These are phyloP conservation scores for Canis aureus DNA, from an alignment of 2,113 vertebrate genomes.

Conservation along the genomic window DNA sequence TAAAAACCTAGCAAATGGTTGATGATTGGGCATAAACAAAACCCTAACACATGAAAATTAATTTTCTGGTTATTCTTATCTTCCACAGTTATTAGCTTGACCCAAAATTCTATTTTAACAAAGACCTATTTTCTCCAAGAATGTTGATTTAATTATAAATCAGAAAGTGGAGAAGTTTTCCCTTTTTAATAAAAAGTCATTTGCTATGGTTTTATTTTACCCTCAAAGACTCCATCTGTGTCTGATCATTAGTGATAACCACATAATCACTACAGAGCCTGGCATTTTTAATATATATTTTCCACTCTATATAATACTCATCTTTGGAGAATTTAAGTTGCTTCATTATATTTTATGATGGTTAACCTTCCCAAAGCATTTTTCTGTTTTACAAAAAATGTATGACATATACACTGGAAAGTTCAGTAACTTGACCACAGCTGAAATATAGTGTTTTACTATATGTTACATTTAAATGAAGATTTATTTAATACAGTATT, in stretches of 20 bases:
- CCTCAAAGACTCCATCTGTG: not conserved
- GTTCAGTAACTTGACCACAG: not conserved
- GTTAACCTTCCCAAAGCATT: not conserved
- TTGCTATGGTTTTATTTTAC: slow-evolving; percentile 46
- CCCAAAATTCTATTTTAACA: not conserved
- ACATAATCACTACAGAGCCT: not conserved
- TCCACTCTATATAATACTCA: not conserved
- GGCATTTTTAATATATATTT: not conserved
- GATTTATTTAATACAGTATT: not conserved
- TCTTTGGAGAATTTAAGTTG: not conserved
- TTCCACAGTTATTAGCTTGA: slow-evolving; percentile 28
- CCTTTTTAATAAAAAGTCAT: not conserved
- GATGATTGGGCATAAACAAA: slow-evolving; percentile 36
- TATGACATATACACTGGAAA: not conserved
- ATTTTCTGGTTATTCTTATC: slow-evolving; percentile 21
- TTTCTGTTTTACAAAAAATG: not conserved
- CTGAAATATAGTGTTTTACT: not conserved
- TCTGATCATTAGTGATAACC: not conserved
- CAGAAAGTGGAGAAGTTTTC: not conserved
- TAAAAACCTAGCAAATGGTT: not conserved
- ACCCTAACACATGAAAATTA: not conserved
- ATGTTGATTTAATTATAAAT: not conserved
- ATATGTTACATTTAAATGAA: not conserved
- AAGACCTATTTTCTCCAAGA: not conserved
- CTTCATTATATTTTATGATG: not conserved